Base-by-base conservation (phyloP, 92 coral and sea anemone species). In the Bergia sp. region DNA sequence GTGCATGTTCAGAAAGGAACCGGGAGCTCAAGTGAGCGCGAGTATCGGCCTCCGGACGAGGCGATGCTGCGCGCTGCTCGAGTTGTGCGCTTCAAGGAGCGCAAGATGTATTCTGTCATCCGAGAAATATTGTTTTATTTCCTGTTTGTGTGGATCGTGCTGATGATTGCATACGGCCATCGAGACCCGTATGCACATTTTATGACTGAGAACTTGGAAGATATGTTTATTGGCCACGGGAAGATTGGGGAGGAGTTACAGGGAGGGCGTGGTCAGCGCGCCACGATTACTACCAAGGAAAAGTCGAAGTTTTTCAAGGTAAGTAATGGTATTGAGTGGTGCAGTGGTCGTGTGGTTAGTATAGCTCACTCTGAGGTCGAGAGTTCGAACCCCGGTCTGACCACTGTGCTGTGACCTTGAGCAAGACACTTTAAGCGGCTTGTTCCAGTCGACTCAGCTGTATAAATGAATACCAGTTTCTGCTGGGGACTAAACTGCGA, bases 181-280 rank as follows among this genome's bases (percentile, higher is more conserved):
- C 94, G 96, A 73, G 99, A 97, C 91, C 98, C 99, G 74, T 92
- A 97, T 85, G 98, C 99, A 66, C 95, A 94, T 82, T 86, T 61
- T 77, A 80, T 97, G 95, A 91, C 98, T 8, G 94, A 91, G 80
- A 92, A 94, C 74, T 89, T 95, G 86, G 92, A 94, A 44, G 92
- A 97, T 80, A 90, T 91, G 82, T 93, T 97, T 74, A 87, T 89
- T 43, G 95, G 96, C 44, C 86, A 77, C 75, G 89, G 89, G 81
- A 89, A 86, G 21, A 83, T 86, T 76, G 82, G 89, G 2, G 66
- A 89, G 75, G 83, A 91, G 94, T 53, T 89, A 77, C 81, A 92
- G 88, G 89, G 90, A 85, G 94, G 77, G 44, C 47, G 90, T 86
- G 65, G 92, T 86, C 75, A 89, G 86, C 73, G 89, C 78, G 74